A percentile compares a stretch with the other conserved stretches of the same genome.
Evolutionary conservation across 2,113 vertebrate genomes (phyloP).

Genomic region (Fulmarus glacialis): DNA sequence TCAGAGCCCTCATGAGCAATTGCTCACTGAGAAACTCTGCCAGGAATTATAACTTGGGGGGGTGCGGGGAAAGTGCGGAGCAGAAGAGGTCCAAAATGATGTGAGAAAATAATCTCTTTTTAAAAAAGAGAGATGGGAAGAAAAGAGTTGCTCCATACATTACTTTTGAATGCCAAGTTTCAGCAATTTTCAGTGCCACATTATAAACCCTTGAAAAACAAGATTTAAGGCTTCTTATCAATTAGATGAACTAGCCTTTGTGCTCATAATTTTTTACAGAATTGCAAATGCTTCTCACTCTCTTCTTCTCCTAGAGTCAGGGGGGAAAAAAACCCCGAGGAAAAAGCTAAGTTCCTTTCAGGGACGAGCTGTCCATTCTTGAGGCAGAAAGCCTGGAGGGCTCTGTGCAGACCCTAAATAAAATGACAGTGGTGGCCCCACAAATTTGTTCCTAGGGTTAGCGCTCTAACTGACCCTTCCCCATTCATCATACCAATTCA

Average conservation of each 20-base stretch:
- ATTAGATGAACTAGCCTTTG: not conserved
- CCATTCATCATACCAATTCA: conserved; percentile 1
- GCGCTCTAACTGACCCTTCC: not conserved
- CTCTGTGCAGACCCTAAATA: not conserved
- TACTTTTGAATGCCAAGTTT: not conserved
- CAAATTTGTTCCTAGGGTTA: not conserved
- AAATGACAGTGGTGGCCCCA: not conserved
- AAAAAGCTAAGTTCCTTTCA: not conserved
- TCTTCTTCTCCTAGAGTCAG: not conserved
- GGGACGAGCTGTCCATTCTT: not conserved
- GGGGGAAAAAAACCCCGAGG: not conserved
- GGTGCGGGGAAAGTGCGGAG: not conserved
- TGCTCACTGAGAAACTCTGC: not conserved
- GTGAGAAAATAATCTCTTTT: not conserved
- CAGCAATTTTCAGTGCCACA: not conserved
- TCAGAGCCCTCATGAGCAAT: not conserved
- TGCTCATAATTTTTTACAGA: not conserved
- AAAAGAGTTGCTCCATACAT: not conserved
- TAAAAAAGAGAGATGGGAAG: not conserved
- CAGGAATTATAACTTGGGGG: not conserved
- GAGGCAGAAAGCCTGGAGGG: not conserved
- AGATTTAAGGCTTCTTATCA: not conserved
- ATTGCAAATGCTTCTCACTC: not conserved
- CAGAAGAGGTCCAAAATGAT: not conserved
- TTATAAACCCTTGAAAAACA: not conserved